These are phyloP conservation scores for Leuctra nigra DNA, from an alignment of 2,888 invertebrate species.

Conservation along the genomic window DNA sequence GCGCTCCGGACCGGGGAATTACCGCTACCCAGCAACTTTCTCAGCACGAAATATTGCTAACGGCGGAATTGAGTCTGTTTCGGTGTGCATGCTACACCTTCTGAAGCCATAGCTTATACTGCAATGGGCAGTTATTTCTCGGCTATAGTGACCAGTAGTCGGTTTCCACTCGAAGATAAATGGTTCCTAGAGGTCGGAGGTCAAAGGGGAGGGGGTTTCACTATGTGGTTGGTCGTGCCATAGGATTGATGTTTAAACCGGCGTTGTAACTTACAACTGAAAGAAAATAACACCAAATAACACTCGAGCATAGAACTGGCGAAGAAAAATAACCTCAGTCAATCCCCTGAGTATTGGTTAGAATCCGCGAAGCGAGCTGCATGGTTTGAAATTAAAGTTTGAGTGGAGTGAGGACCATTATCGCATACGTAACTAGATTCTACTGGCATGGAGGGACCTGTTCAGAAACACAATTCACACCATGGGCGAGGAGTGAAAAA, in stretches of 20 bases:
- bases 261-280: constrained; percentile 27
- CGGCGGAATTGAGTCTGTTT: constrained; percentile 4
- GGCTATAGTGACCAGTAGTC: constrained; percentile 26
- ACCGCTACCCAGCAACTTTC: constrained; percentile 38
- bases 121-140: constrained; percentile 27
- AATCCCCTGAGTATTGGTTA: constrained; percentile 30
- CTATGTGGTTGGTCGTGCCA: constrained; percentile 19
- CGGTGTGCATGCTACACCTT: constrained; percentile 16
- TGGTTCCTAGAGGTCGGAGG: constrained; percentile 26
- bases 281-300: constrained; percentile 30
- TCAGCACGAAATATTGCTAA: constrained; percentile 27
- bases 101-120: constrained; percentile 24
- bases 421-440: constrained; percentile 11
- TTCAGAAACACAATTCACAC: background rate
- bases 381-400: constrained; percentile 19
- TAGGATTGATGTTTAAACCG: constrained; percentile 28
- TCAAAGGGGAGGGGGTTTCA: constrained; percentile 18
- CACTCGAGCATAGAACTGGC: constrained; percentile 34
- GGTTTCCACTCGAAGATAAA: constrained; percentile 27
- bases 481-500: background rate
- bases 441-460: background rate
- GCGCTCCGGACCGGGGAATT: constrained; percentile 26
- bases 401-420: constrained; percentile 14
- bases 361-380: constrained; percentile 12
- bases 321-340: constrained; percentile 53